Conservation (phyloP, 2,888 invertebrate genomes). For the Acrobasis consociella region DNA sequence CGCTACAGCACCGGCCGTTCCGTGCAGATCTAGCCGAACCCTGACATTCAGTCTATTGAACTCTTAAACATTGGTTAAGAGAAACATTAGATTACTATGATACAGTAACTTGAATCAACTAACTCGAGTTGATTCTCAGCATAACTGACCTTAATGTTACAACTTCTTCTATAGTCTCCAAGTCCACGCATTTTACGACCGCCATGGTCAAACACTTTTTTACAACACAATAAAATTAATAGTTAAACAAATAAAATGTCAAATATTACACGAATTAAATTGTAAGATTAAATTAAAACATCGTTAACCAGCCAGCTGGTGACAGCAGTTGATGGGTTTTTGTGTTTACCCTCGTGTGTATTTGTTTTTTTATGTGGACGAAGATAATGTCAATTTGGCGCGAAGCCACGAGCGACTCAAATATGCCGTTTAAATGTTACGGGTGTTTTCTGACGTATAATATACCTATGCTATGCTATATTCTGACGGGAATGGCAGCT, state of each 20-base stretch:
- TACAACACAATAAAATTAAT: conserved; percentile 6
- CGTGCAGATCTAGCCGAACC: no score
- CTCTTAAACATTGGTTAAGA: no score
- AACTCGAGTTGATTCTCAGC: no score
- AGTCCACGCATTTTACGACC: conserved; percentile 29
- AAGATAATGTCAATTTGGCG: conserved; percentile 9
- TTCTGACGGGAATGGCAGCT: no score
- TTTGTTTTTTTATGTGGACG: not conserved
- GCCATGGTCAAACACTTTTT: conserved; percentile 33
- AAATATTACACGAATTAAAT: conserved; percentile 28
- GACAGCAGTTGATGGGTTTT: conserved; percentile 14
- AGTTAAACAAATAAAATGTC: conserved; percentile 6
- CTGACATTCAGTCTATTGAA: no score
- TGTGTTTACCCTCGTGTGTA: conserved; percentile 28
- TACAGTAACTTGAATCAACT: no score
- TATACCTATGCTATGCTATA: no score
- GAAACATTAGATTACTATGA: no score
- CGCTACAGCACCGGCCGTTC: no score
- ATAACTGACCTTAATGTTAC: conserved; percentile 55
- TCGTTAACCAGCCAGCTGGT: conserved; percentile 44
- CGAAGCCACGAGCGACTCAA: not conserved
- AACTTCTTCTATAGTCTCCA: conserved; percentile 57
- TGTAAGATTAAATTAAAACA: conserved; percentile 26
- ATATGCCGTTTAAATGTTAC: not conserved
- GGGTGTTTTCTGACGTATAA: no score